Base-by-base conservation (phyloP, 1,140 invertebrate species). In the Calliopsis andreniformis region DNA sequence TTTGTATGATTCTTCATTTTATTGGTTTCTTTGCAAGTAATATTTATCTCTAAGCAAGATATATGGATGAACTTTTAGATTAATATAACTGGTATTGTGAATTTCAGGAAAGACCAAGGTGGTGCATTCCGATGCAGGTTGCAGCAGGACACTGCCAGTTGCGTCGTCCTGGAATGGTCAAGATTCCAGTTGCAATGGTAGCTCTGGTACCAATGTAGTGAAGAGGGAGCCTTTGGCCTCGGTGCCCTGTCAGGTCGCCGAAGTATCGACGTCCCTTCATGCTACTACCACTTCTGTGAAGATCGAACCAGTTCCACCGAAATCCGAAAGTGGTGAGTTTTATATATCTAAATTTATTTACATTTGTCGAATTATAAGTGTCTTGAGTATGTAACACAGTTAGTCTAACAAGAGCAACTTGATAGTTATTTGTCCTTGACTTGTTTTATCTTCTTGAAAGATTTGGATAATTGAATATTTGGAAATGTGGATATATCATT, bases 191-290 rank as follows among this genome's bases (percentile, higher is more conserved):
- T 73, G 80, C 63, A 87, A 80, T 62, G 56, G 78, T 42, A 87
- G 68, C 63, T 32, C 25, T 68, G 61, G 51, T 28, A 63, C n/a
- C n/a, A 59, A 42, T 28, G 73, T 89, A 53, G 93, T 95, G 10
- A 95, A 94, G 86, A 93, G 94, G 49, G 94, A 94, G 86, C 94
- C 94, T 16, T 84, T 92, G 56, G 80, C 89, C 56, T 91, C 91
- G 51, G 90, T 91, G 63, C 92, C 93, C 20, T 95, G 94, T 84
- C 94, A 94, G 89, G 94, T 95, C 62, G 94, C 94, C 63, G 94
- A 94, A 85, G 93, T 95, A n/a, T 94, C 93, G 16, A 94, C 94
- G 32, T 94, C 94, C 66, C 92, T 93, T 77, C 92, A 93, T 71
- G 91, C 93, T 20, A 89, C 91, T 72, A 86, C 92, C 70, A 89